Conservation (phyloP, 2,888 invertebrate species). For the Lycaena phlaeas region DNA sequence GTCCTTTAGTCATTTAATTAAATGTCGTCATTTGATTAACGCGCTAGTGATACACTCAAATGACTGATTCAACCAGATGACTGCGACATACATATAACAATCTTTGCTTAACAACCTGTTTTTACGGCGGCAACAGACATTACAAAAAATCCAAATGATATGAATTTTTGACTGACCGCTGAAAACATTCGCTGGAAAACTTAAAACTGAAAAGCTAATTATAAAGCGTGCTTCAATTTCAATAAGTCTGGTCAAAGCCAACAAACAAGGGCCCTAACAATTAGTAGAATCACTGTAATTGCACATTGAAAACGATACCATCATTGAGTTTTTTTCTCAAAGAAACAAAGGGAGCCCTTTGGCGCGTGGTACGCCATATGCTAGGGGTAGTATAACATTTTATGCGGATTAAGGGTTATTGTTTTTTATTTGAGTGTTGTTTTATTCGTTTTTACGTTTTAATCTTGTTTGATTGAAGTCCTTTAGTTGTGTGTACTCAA, state of each 20-base stretch:
- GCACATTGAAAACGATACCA: conserved; percentile 63
- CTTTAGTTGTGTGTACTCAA: too few relatives aligned
- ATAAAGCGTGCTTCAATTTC: too few relatives aligned
- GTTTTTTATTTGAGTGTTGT: conserved; percentile 10
- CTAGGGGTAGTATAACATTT: conserved; percentile 23
- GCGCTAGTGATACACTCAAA: too few relatives aligned
- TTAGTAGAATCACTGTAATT: conserved; percentile 66
- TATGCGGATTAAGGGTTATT: conserved; percentile 10
- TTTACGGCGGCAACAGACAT: too few relatives aligned
- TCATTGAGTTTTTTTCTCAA: conserved; percentile 43
- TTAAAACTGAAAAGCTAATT: too few relatives aligned
- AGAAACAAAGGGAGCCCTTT: conserved; percentile 60
- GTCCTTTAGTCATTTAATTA: too few relatives aligned
- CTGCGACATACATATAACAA: too few relatives aligned
- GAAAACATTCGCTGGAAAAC: too few relatives aligned
- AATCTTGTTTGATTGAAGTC: neutral
- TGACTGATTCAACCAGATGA: too few relatives aligned
- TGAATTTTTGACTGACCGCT: neutral
- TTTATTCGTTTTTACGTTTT: conserved; percentile 2
- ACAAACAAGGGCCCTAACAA: conserved; percentile 55
- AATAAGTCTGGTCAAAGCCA: conserved; percentile 65
- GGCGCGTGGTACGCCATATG: conserved; percentile 58
- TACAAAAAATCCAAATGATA: too few relatives aligned
- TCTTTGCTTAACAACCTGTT: too few relatives aligned
- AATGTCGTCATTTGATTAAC: too few relatives aligned